Conservation (phyloP, 2,888 invertebrate species). For the Hedya salicella region DNA sequence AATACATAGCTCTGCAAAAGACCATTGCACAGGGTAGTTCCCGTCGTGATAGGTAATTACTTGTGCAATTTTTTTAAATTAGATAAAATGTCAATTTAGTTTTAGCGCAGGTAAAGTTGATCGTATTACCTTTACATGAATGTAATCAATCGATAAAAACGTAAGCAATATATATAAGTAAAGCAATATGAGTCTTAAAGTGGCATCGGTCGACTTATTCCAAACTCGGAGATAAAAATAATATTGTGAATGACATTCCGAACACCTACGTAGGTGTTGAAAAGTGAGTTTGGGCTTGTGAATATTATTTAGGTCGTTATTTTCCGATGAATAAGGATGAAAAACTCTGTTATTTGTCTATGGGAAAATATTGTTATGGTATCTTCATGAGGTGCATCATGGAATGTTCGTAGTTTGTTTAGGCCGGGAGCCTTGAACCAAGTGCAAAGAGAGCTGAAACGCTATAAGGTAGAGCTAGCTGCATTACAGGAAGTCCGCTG, state of each 20-base stretch:
- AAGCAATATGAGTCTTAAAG: conserved; percentile 26
- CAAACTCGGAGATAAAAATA: conserved; percentile 32
- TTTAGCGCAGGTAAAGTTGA: background rate
- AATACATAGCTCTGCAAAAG: no score
- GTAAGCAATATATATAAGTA: conserved; percentile 2
- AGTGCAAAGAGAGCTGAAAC: no score
- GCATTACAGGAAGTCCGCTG: no score
- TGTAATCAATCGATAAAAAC: conserved; percentile 3
- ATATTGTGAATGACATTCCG: conserved; percentile 33
- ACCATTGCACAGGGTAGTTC: no score
- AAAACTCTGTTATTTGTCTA: conserved; percentile 7
- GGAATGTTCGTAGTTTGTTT: no score
- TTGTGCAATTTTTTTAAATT: background rate
- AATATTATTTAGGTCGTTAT: conserved; percentile 24
- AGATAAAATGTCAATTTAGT: background rate
- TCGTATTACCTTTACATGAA: background rate
- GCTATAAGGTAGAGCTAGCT: no score
- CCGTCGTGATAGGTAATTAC: no score
- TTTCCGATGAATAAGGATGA: conserved; percentile 27
- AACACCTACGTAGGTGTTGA: conserved; percentile 28
- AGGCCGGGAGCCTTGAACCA: no score
- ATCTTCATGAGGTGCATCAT: background rate
- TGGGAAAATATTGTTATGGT: conserved; percentile 8
- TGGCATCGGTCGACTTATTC: conserved; percentile 30
- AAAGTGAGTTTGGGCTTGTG: conserved; percentile 33